These are phyloP conservation scores for Azorinus chamasolen DNA, from an alignment of 2,888 invertebrate genomes.

Conservation along the genomic window DNA sequence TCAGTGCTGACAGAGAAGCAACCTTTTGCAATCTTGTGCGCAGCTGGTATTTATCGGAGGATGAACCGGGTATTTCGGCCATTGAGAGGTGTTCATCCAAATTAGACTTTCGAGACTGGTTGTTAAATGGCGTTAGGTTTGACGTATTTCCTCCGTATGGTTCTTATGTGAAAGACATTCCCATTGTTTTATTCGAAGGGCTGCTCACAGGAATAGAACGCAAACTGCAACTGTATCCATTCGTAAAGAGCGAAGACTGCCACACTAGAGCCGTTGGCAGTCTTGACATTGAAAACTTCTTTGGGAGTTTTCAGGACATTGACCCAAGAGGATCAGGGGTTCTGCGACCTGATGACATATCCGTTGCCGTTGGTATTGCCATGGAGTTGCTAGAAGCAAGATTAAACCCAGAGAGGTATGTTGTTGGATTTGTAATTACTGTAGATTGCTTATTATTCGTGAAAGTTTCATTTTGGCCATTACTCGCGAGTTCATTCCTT, in stretches of 20 bases:
- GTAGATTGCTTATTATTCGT: not conserved
- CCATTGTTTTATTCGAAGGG: slow-evolving; percentile 16
- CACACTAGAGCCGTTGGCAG: slow-evolving; percentile 5
- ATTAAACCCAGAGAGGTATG: slow-evolving; percentile 8
- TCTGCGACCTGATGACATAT: slow-evolving; percentile 1
- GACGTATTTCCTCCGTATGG: slow-evolving; percentile 17
- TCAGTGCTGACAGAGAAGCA: slow-evolving; percentile 1
- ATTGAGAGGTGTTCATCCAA: not conserved
- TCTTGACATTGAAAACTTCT: too few species aligned
- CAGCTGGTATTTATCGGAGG: slow-evolving; percentile 22
- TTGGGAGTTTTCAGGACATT: slow-evolving; percentile 12
- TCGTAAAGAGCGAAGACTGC: slow-evolving; percentile 5
- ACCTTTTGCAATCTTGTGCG: slow-evolving; percentile 10
- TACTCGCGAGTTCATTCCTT: too few species aligned
- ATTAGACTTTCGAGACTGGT: slow-evolving; percentile 8
- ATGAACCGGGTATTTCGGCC: slow-evolving; percentile 9
- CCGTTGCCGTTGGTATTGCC: not conserved
- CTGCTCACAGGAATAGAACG: slow-evolving; percentile 9
- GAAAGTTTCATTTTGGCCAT: too few species aligned
- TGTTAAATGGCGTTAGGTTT: slow-evolving; percentile 8
- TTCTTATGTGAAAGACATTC: slow-evolving; percentile 4
- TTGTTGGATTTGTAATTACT: not conserved
- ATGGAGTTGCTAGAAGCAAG: not conserved
- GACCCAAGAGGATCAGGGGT: slow-evolving; percentile 3
- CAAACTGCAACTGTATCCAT: slow-evolving; percentile 11